Evolutionary conservation across 1,140 invertebrate species (phyloP).

Genomic region (Tetragonula clypearis): DNA sequence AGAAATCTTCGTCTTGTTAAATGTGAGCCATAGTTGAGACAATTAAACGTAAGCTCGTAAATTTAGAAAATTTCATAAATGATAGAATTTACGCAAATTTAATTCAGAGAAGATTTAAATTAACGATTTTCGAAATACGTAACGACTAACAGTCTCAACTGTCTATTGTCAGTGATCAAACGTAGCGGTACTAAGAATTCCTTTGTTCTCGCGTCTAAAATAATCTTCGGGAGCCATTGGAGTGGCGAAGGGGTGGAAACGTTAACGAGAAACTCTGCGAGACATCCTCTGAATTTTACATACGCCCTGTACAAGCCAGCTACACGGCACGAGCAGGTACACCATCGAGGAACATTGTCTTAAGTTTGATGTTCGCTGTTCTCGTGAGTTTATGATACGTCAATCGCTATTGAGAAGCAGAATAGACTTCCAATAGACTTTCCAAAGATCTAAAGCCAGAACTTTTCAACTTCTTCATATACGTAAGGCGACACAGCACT

Average conservation of each 20-base stretch:
- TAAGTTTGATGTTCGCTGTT: neutral
- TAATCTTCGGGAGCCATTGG: neutral
- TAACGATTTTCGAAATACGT: neutral
- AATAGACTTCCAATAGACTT: neutral
- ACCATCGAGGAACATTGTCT: neutral
- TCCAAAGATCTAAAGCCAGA: neutral
- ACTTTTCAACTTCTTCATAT: neutral
- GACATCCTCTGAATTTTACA: constrained; percentile 1
- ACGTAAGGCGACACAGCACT: neutral
- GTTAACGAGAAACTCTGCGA: constrained; percentile 3
- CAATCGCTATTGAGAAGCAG: neutral
- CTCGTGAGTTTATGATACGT: neutral
- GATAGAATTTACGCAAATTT: too few relatives aligned
- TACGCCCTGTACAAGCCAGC: neutral
- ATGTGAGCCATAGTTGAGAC: neutral
- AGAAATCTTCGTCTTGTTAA: neutral
- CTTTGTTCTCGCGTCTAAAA: neutral
- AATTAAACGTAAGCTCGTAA: neutral
- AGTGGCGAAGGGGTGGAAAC: neutral
- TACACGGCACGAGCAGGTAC: neutral
- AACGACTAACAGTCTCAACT: neutral
- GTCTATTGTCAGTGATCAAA: neutral
- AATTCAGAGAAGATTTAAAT: neutral
- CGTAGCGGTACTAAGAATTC: too few relatives aligned
- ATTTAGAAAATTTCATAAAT: neutral